Base-by-base conservation (phyloP, 2,113 vertebrate genomes). In the Bambusicola thoracicus region DNA sequence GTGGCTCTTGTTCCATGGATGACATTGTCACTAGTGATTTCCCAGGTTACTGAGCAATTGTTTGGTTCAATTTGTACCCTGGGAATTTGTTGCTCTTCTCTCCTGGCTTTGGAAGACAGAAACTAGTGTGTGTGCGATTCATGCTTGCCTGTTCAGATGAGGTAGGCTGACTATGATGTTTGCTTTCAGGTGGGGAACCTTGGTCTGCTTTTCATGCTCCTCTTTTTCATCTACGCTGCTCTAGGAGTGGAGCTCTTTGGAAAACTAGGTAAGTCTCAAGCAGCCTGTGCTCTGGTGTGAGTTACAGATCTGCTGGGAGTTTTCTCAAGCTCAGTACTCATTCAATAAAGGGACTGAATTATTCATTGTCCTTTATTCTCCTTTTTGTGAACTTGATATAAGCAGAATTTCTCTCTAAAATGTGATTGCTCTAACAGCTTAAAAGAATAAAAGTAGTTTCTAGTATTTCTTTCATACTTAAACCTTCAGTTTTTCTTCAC, bases 201-300 rank as follows among this genome's bases (percentile, higher is more conserved):
- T 65, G 99, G 99, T 92, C 98, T 99, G 78, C 99, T 99, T 95
- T 99, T 99, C 97, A 99, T 99, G 99, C 98, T 99, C 87, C 99
- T 99, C 36, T 99, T 99, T 98, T 99, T 99, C 97, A 99, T 99
- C 98, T 99, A 99, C 2, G 99, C 99, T 25, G 99, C 99, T 77
- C 98, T 99, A 96, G 99, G 99, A 79, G 99, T 99, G 92, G 99
- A 99, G 96, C 99, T 99, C 75, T 99, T 99, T 62, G 99, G 99
- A 95, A 99, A 99, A 98, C 98, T 99, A 85, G 98, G 99, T 99
- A 96, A 98, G 99, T 96, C 74, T 90, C 38, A 67, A 89, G 61
- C 17, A 75, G 53, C 38, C 5, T 32, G 6, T 43, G 40, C 51
- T 84, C 46, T 34, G 65, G 1, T 34, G 41, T 66, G 15, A 87